These are phyloP conservation scores for Phataginus tetradactyla DNA, from an alignment of 2,797 vertebrate species.

Conservation along the genomic window DNA sequence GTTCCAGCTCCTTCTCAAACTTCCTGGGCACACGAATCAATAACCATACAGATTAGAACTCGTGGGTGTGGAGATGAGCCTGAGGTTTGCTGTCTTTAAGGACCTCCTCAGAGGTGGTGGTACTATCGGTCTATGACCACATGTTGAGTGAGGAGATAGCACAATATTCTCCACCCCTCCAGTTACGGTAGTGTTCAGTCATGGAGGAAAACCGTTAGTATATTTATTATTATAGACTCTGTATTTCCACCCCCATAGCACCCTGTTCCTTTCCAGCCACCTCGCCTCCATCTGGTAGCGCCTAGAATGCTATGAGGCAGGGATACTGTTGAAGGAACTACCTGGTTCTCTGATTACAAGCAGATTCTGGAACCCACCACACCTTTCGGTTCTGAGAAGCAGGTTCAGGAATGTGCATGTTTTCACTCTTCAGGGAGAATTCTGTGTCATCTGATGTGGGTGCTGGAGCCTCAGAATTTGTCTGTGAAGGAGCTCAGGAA, in stretches of 20 bases:
- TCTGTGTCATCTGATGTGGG: neutral
- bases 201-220: accelerated
- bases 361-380: accelerated
- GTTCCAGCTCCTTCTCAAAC: neutral
- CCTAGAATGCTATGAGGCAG: accelerated
- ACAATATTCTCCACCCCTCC: accelerated
- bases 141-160: no score
- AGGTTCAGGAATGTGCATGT: neutral
- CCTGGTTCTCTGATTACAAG: neutral
- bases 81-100: neutral
- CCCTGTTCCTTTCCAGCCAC: neutral
- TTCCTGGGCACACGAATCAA: neutral
- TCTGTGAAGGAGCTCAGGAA: neutral
- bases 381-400: no score
- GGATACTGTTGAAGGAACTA: no score
- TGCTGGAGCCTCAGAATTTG: accelerated
- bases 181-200: accelerated
- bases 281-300: no score
- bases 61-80: neutral
- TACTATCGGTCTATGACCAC: no score
- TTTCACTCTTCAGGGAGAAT: neutral
- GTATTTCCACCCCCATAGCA: neutral
- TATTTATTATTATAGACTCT: neutral
- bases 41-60: neutral
- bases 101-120: neutral